Base-by-base conservation (phyloP, 2,113 vertebrate species). In the Nibea coibor region DNA sequence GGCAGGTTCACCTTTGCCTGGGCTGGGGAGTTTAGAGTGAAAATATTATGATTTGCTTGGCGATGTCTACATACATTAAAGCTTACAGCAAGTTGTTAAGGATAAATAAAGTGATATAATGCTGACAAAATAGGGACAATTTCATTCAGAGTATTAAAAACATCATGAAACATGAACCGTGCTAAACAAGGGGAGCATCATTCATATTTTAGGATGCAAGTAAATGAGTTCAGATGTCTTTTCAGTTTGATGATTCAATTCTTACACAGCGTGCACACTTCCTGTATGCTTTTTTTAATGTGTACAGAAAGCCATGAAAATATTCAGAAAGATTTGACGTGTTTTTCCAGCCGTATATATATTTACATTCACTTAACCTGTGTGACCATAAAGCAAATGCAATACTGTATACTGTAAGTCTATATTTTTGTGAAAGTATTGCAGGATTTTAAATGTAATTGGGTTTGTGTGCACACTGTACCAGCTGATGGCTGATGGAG, bases 401-500 rank as follows among this genome's bases (percentile, higher is more conserved):
- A 83, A 58, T 57, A 16, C 50, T 78, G 42, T 85, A 82, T 84
- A 81, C 63, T 58, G 75, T 80, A 78, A 72, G 83, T 76, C 75
- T 74, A 67, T 85, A 83, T 86, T 87, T 85, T 85, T 71, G 75
- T 80, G 51, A 73, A 88, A 89, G 83, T 82, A 81, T 71, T 73
- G 82, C 85, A 69, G 83, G 73, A 75, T 88, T 88, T 84, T 76
- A 89, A 91, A 94, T 92, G 87, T 7, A 89, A 94, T 93, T 85
- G 88, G 81, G 93, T 90, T 90, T 92, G 88, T 89, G 58, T 78
- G 66, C 77, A 70, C 73, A 88, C 86, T 87, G 82, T 81, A 84
- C 82, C 84, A 86, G 86, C 78, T 90, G 91, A 93, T 92, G 81
- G 86, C 78, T 90, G 91, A 93, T 92, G 81, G 87, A 91, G 91